Percentiles rank a stretch among this genome's conserved stretches.
Conservation (phyloP, 2,113 vertebrate genomes). For the Anhinga anhinga region DNA sequence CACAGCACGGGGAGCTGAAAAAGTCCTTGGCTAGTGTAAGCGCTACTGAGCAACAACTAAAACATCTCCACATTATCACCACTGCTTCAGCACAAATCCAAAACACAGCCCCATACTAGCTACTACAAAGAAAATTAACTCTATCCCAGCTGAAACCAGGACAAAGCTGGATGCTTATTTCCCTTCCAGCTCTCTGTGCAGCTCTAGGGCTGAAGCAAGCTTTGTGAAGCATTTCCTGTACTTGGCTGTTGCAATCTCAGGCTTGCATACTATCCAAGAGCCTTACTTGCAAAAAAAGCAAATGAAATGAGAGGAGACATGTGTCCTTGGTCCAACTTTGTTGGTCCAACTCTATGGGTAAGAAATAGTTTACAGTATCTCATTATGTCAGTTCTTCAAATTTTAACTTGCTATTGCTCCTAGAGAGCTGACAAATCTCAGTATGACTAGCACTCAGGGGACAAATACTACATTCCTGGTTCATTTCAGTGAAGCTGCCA, state of each 20-base stretch:
- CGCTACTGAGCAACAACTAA: too few relatives aligned
- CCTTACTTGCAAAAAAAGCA: background rate
- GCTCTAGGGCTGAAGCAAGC: background rate
- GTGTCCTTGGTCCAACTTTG: background rate
- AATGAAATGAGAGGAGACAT: background rate
- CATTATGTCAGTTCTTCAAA: background rate
- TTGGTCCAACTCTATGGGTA: background rate
- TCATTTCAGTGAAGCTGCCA: background rate
- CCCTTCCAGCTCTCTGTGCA: background rate
- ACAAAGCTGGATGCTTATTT: background rate
- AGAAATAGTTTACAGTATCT: background rate
- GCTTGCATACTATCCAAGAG: background rate
- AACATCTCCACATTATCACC: too few relatives aligned
- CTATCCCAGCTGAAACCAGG: too few relatives aligned
- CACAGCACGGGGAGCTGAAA: too few relatives aligned
- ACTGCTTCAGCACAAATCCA: too few relatives aligned
- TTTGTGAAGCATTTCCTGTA: slow-evolving; percentile 6
- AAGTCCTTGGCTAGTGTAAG: too few relatives aligned
- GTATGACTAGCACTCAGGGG: background rate
- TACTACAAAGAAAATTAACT: too few relatives aligned
- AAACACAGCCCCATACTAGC: too few relatives aligned
- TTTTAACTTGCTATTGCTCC: background rate
- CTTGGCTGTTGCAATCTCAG: background rate
- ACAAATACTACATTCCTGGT: background rate
- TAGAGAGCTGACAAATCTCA: background rate